Evolutionary conservation across 1,140 invertebrate genomes (phyloP), one percentile per base, ranked within the genome.

Genomic region (Drosophila malerkotliana): DNA sequence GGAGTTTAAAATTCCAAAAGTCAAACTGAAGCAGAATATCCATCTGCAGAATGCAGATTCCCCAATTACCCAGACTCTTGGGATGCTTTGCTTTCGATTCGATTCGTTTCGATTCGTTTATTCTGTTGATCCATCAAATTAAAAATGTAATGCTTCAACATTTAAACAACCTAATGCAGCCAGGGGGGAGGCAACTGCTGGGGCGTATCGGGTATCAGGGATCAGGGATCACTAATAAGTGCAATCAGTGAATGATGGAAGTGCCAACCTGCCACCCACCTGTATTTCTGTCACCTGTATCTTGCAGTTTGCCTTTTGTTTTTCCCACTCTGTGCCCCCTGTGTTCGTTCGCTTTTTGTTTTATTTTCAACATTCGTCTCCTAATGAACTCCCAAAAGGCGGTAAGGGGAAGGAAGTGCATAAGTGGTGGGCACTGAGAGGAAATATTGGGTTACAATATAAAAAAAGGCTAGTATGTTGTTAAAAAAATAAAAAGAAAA

Each of bases 91-190:
- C 81, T 85, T 85, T 81, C 34, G 10, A 37, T 37, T 37, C 34
- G 34, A 37, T 37, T 37, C 34, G 34, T 12, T 37, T 15, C 85
- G 85, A 90, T 90, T 90, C 85, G 85, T 90, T 90, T 90, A 85
- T 85, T 90, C 85, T 90, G 85, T 90, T 90, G 85, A 90, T 90
- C 85, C 78, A 90, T 90, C 69, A 75, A 90, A 90, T 90, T 85
- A 90, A 90, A 90, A 90, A 90, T 85, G 75, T 90, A 88, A 87
- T 87, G 83, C 79, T 88, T 59, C 76, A 76, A 88, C 83, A 87
- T 87, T 87, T 87, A 88, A 88, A 87, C 83, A 82, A 55, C 58
- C 68, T 69, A 77, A 79, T 72, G 61, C 77, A 48, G 54, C 28
- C 3, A 10, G 54, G 57, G 28, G 18, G 9, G 5, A 5, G 5